A percentile compares a stretch with the other conserved stretches of the same genome.
These are phyloP conservation scores for Ecliptopera silaceata DNA, from an alignment of 2,888 invertebrate genomes.

Conservation along the genomic window DNA sequence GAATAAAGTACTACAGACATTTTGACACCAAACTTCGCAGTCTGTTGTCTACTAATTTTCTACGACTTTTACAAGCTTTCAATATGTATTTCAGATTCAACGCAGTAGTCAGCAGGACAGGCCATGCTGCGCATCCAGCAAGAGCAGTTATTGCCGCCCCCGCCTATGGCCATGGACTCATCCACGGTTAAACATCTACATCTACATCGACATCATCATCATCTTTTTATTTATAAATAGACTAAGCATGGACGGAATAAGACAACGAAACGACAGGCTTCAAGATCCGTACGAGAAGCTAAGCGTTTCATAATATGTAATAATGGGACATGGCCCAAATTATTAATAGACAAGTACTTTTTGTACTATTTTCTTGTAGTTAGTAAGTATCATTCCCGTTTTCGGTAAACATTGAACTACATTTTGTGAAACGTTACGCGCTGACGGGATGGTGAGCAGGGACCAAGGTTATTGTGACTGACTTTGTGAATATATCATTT, in stretches of 20 bases:
- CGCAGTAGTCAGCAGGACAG: constrained; percentile 82
- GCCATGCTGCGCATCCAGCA: constrained; percentile 82
- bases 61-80: not conserved
- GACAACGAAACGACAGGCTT: constrained; percentile 36
- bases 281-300: constrained; percentile 44
- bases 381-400: constrained; percentile 61
- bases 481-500: constrained; percentile 67
- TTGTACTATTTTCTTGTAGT: constrained; percentile 77
- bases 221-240: constrained; percentile 70
- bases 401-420: constrained; percentile 56
- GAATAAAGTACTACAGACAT: too few species aligned
- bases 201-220: constrained; percentile 50
- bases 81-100: constrained; percentile 75
- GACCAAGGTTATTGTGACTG: constrained; percentile 67
- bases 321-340: constrained; percentile 70
- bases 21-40: too few species aligned
- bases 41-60: not conserved
- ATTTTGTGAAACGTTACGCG: constrained; percentile 77
- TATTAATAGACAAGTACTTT: constrained; percentile 49
- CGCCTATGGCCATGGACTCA: constrained; percentile 61
- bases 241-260: constrained; percentile 67
- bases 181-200: constrained; percentile 62
- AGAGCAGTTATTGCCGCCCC: constrained; percentile 62
- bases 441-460: constrained; percentile 63
- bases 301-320: constrained; percentile 76